Percentiles rank a stretch among this genome's conserved stretches.
Conservation (phyloP, 2,113 vertebrate species). For the Microtus richardsoni region DNA sequence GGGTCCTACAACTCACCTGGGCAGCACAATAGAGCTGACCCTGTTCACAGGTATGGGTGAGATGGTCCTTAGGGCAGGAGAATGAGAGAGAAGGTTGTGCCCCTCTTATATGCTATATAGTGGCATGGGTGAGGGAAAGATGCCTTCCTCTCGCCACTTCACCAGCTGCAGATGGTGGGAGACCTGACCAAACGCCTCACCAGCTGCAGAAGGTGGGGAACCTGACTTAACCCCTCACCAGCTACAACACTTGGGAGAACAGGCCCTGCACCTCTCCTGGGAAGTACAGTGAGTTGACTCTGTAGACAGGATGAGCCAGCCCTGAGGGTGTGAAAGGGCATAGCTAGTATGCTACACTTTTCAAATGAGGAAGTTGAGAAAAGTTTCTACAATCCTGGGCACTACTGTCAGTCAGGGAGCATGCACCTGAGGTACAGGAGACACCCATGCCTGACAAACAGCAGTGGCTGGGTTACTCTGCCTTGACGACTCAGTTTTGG, state of each 20-base stretch:
- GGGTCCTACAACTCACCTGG: background rate
- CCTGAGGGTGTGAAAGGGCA: background rate
- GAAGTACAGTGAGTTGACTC: background rate
- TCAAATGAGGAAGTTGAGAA: background rate
- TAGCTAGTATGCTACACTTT: background rate
- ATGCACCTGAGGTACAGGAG: background rate
- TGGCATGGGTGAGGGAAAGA: background rate
- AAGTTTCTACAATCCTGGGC: background rate
- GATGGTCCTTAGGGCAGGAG: background rate
- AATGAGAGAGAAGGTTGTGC: background rate
- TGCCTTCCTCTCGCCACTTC: background rate
- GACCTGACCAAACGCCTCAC: background rate
- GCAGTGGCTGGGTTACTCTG: background rate
- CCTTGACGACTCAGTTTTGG: background rate
- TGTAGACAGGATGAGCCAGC: background rate
- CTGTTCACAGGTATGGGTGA: background rate
- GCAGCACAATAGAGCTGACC: background rate
- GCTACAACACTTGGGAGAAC: background rate
- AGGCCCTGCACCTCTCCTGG: background rate
- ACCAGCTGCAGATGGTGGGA: too few relatives aligned
- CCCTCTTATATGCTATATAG: background rate
- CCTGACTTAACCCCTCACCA: background rate
- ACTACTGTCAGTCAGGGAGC: background rate
- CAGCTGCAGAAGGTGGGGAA: background rate
- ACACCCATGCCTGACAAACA: background rate